Evolutionary conservation across 2,797 vertebrate species (phyloP).

Genomic region (Ptychobarbus kaznakovi): DNA sequence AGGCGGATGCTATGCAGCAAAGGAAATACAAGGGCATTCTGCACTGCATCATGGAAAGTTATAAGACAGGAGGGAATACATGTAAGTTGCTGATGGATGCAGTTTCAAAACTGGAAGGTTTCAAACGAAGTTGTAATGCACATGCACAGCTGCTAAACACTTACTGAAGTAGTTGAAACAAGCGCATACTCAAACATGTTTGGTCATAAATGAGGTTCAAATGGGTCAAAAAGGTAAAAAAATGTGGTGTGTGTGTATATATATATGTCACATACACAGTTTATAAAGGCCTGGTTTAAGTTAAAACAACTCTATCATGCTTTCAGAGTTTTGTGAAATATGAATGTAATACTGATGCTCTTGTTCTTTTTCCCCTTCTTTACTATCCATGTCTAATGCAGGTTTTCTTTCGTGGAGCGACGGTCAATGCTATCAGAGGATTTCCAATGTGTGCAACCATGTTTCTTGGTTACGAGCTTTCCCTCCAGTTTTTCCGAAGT

Average conservation of each 20-base stretch:
- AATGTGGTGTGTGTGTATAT: not conserved
- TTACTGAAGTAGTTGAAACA: not conserved
- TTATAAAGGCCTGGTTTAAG: not conserved
- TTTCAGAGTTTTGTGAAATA: slow-evolving; percentile 11
- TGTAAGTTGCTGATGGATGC: slow-evolving; percentile 76
- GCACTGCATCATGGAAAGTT: slow-evolving; percentile 92
- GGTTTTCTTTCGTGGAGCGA: slow-evolving; percentile 92
- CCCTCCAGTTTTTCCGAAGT: slow-evolving; percentile 85
- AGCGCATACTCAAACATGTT: not conserved
- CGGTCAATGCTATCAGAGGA: slow-evolving; percentile 90
- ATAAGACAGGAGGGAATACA: slow-evolving; percentile 89
- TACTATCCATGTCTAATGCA: slow-evolving; percentile 62
- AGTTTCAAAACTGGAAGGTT: not conserved
- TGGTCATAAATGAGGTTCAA: too few species aligned
- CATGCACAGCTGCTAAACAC: not conserved
- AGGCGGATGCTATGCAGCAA: slow-evolving; percentile 88
- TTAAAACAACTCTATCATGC: not conserved
- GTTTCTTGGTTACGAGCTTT: slow-evolving; percentile 96
- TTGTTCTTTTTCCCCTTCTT: not conserved
- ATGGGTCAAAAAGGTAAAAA: not conserved
- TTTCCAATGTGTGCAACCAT: slow-evolving; percentile 94
- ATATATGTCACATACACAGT: too few species aligned
- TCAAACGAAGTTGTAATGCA: not conserved
- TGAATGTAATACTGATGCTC: not conserved
- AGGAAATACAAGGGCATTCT: slow-evolving; percentile 89